A percentile compares a stretch with the other conserved stretches of the same genome.
These are phyloP conservation scores for Agelastica alni DNA, from an alignment of 2,888 invertebrate species.

Conservation along the genomic window DNA sequence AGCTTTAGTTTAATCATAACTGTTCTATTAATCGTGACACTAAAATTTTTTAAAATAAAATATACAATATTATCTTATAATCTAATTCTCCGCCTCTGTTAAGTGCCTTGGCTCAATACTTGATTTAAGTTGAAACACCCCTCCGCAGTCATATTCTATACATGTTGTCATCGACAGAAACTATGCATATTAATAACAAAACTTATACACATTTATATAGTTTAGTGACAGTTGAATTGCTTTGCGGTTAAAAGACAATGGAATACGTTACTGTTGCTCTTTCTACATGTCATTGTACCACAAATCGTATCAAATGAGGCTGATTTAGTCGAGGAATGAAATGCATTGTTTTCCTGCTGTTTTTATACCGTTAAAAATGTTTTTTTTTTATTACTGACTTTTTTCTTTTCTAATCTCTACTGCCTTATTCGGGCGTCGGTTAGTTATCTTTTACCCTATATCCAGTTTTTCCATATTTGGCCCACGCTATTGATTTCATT, in stretches of 20 bases:
- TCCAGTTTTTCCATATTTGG: too few relatives aligned
- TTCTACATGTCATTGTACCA: constrained; percentile 16
- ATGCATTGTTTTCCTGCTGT: too few relatives aligned
- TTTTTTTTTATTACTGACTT: too few relatives aligned
- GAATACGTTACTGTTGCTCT: constrained; percentile 25
- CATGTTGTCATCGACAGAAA: constrained; percentile 29
- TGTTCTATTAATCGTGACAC: too few relatives aligned
- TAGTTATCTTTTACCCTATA: too few relatives aligned
- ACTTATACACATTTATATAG: constrained; percentile 24
- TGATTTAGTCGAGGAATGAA: too few relatives aligned
- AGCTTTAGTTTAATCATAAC: too few relatives aligned
- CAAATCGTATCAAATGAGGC: too few relatives aligned
- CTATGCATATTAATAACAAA: constrained; percentile 28
- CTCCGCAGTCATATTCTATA: constrained; percentile 8
- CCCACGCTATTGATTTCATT: too few relatives aligned
- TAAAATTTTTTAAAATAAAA: not conserved
- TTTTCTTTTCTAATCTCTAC: too few relatives aligned
- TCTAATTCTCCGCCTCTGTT: constrained; percentile 10
- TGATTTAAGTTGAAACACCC: constrained; percentile 25
- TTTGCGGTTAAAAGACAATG: constrained; percentile 24
- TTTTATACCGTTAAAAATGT: too few relatives aligned
- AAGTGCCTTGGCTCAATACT: constrained; percentile 12
- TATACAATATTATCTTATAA: not conserved
- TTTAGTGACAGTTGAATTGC: constrained; percentile 28
- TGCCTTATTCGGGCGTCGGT: too few relatives aligned